Conservation (phyloP, 2,797 vertebrate species). For the Karalla daura region DNA sequence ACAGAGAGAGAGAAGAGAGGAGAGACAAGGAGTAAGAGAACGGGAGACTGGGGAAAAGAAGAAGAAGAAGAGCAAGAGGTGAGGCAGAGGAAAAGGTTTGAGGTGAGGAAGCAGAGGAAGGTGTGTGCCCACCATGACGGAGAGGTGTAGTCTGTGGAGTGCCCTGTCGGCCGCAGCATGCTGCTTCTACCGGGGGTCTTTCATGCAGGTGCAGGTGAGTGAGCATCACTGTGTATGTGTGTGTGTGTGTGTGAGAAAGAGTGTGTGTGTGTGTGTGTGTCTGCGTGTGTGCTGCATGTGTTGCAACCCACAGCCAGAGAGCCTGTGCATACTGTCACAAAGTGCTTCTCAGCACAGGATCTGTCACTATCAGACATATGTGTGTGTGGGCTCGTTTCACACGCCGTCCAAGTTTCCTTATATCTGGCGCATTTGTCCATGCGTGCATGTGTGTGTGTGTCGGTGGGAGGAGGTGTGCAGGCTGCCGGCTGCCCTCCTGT, state of each 20-base stretch:
- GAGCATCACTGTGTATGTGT: slow-evolving; percentile 15
- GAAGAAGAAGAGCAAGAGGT: slow-evolving; percentile 57
- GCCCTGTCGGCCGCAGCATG: slow-evolving; percentile 97
- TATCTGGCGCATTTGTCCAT: slow-evolving; percentile 10
- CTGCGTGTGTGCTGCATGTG: slow-evolving; percentile 11
- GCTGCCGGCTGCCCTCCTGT: slow-evolving; percentile 48
- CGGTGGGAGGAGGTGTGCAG: slow-evolving; percentile 35
- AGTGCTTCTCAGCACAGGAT: background rate
- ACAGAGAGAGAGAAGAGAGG: slow-evolving; percentile 25
- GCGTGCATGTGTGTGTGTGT: slow-evolving; percentile 18
- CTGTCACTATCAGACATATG: slow-evolving; percentile 15
- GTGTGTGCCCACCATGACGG: slow-evolving; percentile 88
- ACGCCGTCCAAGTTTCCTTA: slow-evolving; percentile 8
- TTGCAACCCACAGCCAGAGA: background rate
- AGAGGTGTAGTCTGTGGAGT: slow-evolving; percentile 98
- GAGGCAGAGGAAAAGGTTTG: slow-evolving; percentile 35
- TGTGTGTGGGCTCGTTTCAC: slow-evolving; percentile 9
- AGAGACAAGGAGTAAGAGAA: slow-evolving; percentile 28
- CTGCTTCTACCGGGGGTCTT: slow-evolving; percentile 98
- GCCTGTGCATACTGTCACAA: background rate
- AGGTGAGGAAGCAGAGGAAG: slow-evolving; percentile 43
- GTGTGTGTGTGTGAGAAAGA: background rate
- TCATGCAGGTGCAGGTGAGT: slow-evolving; percentile 99
- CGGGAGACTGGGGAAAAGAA: slow-evolving; percentile 18
- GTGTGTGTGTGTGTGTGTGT: slow-evolving; percentile 1